Percentiles rank a stretch among this genome's conserved stretches.
phyloP scores from a whole-genome alignment of 2,888 invertebrate species.

The Torymus tubicola region DNA sequence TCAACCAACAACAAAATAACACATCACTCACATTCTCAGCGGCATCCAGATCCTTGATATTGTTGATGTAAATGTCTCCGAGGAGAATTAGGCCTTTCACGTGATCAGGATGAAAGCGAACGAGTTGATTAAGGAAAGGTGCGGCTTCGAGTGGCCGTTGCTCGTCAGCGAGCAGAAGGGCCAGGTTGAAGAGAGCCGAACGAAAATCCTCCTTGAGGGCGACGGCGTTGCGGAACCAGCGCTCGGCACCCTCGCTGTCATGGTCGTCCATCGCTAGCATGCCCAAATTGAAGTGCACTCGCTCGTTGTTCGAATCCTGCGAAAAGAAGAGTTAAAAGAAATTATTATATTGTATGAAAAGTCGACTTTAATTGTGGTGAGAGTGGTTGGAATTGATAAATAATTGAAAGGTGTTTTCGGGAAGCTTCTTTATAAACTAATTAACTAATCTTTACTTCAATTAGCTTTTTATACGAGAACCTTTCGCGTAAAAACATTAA shows the following conservation, averaged over 20 bases:
- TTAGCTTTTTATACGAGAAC: too few species aligned
- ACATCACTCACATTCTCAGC: slow-evolving; percentile 86
- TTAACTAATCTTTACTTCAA: too few species aligned
- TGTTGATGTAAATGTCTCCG: slow-evolving; percentile 97
- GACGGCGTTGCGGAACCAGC: slow-evolving; percentile 93
- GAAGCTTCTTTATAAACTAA: too few species aligned
- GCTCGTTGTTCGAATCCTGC: slow-evolving; percentile 87
- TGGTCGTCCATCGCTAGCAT: slow-evolving; percentile 98
- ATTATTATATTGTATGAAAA: too few species aligned
- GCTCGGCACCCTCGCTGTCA: slow-evolving; percentile 91
- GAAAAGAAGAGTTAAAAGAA: slow-evolving; percentile 3
- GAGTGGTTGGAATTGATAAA: too few species aligned
- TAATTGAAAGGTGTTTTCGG: too few species aligned
- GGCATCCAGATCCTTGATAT: slow-evolving; percentile 94
- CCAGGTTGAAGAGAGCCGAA: slow-evolving; percentile 96
- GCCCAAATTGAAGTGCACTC: slow-evolving; percentile 95
- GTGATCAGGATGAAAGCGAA: slow-evolving; percentile 94
- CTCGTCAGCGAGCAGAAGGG: slow-evolving; percentile 91
- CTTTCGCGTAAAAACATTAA: too few species aligned
- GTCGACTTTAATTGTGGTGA: neutral
- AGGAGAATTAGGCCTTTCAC: slow-evolving; percentile 94
- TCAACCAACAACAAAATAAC: too few species aligned
- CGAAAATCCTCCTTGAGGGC: slow-evolving; percentile 92
- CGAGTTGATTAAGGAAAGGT: slow-evolving; percentile 93
- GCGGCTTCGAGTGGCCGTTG: slow-evolving; percentile 93